These are phyloP conservation scores for Brachionichthys hirsutus DNA, from an alignment of 2,113 vertebrate species.

Conservation along the genomic window DNA sequence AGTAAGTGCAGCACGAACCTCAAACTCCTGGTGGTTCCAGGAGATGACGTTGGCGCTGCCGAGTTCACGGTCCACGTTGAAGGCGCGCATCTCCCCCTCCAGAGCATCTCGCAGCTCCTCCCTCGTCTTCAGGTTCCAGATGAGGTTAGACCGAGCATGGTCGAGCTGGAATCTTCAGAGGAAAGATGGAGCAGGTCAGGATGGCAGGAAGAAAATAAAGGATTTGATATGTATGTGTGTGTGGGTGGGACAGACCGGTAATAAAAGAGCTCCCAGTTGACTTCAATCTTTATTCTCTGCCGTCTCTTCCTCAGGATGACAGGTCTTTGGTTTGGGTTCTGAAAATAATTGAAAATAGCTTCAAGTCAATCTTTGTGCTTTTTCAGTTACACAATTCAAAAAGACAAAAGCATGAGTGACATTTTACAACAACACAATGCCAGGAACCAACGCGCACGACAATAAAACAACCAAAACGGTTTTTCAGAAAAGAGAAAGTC, in stretches of 20 bases:
- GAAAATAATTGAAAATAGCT: conserved; percentile 42
- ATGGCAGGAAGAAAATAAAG: neutral
- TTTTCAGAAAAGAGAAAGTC: conserved; percentile 15
- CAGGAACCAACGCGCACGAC: neutral
- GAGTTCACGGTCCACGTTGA: conserved; percentile 92
- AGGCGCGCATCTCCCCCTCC: conserved; percentile 95
- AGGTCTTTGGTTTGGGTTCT: conserved; percentile 96
- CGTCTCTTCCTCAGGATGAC: conserved; percentile 95
- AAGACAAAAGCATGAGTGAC: conserved; percentile 5
- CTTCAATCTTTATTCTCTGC: conserved; percentile 97
- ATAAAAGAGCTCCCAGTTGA: conserved; percentile 99
- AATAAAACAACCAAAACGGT: neutral
- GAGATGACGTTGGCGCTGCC: conserved; percentile 92
- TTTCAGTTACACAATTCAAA: conserved; percentile 16
- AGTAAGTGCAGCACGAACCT: conserved; percentile 76
- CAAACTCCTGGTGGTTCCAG: conserved; percentile 99
- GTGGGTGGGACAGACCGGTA: conserved; percentile 80
- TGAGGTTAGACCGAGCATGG: conserved; percentile 92
- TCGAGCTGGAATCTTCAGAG: conserved; percentile 89
- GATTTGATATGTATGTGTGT: too few species aligned
- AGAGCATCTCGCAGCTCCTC: conserved; percentile 95
- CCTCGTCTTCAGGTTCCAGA: conserved; percentile 98
- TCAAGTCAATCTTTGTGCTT: neutral
- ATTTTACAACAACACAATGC: neutral
- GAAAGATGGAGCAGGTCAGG: neutral